Base-by-base conservation (phyloP, 1,140 invertebrate genomes). In the Antheraea pernyi region DNA sequence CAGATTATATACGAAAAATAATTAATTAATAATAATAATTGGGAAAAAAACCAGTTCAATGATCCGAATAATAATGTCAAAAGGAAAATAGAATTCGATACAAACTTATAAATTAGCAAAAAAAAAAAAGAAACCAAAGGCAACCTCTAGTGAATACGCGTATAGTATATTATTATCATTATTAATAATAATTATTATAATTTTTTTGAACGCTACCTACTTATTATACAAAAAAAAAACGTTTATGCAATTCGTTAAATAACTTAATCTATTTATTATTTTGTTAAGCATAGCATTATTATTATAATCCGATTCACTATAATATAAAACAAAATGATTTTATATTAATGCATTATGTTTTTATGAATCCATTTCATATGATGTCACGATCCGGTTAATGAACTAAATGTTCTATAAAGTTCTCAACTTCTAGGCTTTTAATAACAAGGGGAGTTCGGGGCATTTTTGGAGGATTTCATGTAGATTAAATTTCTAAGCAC, bases 151-250 rank as follows among this genome's bases (percentile, higher is more conserved):
- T 65, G 68, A 69, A 61, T n/a, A n/a, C n/a, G n/a, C n/a, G n/a
- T 71, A 65, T 37, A 42, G 59, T 65, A 13, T 46, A 69, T 48
- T 59, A 69, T 64, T 65, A 22, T 60, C 18, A 59, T 39, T 39
- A 6, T 39, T 39, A 39, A 39, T 22, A 71, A n/a, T n/a, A n/a
- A n/a, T n/a, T n/a, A 39, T 64, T 64, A 65, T 53, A 59, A 71
- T 73, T 73, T 78, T 73, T 77, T 74, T 75, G 65, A 78, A 79
- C 69, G 73, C 80, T 82, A 82, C 73, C 80, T 81, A 81, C 74
- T 79, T 82, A 82, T 78, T 19, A 78, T 82, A 82, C 77, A 81
- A 78, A 77, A 69, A 70, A 75, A 73, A 69, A n/a, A n/a, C 76
- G 74, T 82, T 77, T 81, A 81, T 75, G 76, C 74, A 79, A 72